Conservation (phyloP, 1,140 invertebrate genomes). For the Conus betulinus region DNA sequence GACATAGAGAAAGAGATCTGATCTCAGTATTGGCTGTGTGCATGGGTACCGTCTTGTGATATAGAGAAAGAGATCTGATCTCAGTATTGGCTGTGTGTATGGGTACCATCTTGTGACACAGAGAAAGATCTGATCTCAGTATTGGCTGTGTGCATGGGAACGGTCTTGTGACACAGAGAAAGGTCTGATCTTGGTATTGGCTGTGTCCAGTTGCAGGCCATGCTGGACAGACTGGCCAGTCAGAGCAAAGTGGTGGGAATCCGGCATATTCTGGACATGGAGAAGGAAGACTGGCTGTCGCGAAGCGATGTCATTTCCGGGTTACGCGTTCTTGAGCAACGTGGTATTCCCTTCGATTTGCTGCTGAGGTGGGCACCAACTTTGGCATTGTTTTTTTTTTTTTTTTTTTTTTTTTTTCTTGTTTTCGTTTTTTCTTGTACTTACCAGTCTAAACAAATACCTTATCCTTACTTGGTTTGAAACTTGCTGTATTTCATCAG, state of each 20-base stretch:
- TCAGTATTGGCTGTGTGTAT: too few relatives aligned
- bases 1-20: too few relatives aligned
- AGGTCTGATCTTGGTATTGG: too few relatives aligned
- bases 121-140: too few relatives aligned
- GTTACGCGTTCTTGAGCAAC: constrained; percentile 40
- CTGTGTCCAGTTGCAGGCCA: background rate
- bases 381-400: background rate
- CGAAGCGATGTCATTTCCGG: constrained; percentile 44
- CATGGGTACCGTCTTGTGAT: too few relatives aligned
- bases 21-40: too few relatives aligned
- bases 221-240: constrained; percentile 37
- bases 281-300: constrained; percentile 46
- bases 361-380: constrained; percentile 39
- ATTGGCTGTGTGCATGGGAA: too few relatives aligned
- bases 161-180: too few relatives aligned
- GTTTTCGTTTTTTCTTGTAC: background rate
- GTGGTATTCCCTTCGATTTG: constrained; percentile 48
- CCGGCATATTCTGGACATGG: constrained; percentile 54
- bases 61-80: too few relatives aligned
- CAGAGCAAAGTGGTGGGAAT: constrained; percentile 42
- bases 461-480: too few relatives aligned
- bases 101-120: too few relatives aligned
- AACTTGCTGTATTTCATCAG: too few relatives aligned
- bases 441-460: background rate
- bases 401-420: background rate